Base-by-base conservation (phyloP, 2,113 vertebrate genomes). In the Hypomesus transpacificus region DNA sequence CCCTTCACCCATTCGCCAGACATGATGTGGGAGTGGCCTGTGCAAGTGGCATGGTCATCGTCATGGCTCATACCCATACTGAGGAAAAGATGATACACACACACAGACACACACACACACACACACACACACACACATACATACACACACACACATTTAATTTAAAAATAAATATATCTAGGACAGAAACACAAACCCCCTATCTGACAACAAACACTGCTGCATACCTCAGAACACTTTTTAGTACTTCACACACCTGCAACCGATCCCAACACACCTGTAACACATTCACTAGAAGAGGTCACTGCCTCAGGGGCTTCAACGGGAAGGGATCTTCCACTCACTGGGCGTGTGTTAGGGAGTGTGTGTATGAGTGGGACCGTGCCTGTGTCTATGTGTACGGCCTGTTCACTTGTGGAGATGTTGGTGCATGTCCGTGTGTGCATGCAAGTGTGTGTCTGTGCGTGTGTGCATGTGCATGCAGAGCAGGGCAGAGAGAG, bases 1-100 rank as follows among this genome's bases (percentile, higher is more conserved):
- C 97, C 97, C 79, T 98, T 98, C 77, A 99, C 94, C 97, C 96
- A 98, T 73, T 99, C 97, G 76, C 97, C 97, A 0, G 97, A 98
- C 97, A 99, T 99, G 82, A 99, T 97, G 83, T 98, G 95, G 46
- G 95, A 96, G 76, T 95, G 92, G 21, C 95, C 94, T 0, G 91
- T 91, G 50, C 97, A 99, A 57, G 94, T 88, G 0, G 91, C 79
- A 31, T 98, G 95, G 69, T 98, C 95, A 0, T 98, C 96, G 0
- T 99, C 97, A 0, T 99, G 97, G 83, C 94, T 98, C 94, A 99
- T 98, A 8, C 97, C 97, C 93, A 99, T 91, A 86, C 97, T 99
- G 69, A 69, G 26, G 66, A 60, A 22, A 84, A 57, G 82, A 46
- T 56, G 66, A 79, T 4, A 1, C 3, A 22, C 1, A 84, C 11